Conservation (phyloP, 53 echinoderm and acorn worm species). For the Paracentrotus lividus region DNA sequence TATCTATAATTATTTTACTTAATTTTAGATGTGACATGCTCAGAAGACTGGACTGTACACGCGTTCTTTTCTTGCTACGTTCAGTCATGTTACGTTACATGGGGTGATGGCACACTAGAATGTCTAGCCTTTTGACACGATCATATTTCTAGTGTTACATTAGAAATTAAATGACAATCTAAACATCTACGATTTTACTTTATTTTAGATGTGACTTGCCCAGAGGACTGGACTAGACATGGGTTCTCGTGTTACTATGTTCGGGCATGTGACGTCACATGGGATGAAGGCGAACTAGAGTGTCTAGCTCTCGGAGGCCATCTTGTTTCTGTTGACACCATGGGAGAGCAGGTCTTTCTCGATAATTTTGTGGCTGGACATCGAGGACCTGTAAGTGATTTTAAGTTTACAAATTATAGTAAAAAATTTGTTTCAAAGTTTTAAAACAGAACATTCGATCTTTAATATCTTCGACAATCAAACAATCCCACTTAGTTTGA, state of each 20-base stretch:
- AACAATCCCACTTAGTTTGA: too few species aligned
- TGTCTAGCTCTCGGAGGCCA: slow-evolving; percentile 60
- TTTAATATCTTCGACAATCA: too few species aligned
- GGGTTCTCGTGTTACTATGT: slow-evolving; percentile 65
- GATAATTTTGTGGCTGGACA: slow-evolving; percentile 29
- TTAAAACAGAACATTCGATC: too few species aligned
- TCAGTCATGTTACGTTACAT: slow-evolving; percentile 54
- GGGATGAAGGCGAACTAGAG: slow-evolving; percentile 59
- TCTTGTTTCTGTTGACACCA: slow-evolving; percentile 57
- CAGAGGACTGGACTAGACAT: slow-evolving; percentile 49
- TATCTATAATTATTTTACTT: too few species aligned
- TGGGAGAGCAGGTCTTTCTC: slow-evolving; percentile 9
- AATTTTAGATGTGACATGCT: slow-evolving; percentile 46
- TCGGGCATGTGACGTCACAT: slow-evolving; percentile 57
- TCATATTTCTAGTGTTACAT: slow-evolving; percentile 59
- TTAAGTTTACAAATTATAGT: neutral
- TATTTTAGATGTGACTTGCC: slow-evolving; percentile 49
- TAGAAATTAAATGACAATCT: too few species aligned
- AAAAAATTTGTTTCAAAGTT: too few species aligned
- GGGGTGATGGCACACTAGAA: slow-evolving; percentile 53
- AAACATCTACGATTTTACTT: too few species aligned
- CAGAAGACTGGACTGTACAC: slow-evolving; percentile 47
- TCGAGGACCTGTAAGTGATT: slow-evolving; percentile 31
- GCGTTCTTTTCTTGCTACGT: slow-evolving; percentile 62
- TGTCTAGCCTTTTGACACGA: slow-evolving; percentile 52